Base-by-base conservation (phyloP, 2,888 invertebrate genomes). In the Alloplasta piceator region DNA sequence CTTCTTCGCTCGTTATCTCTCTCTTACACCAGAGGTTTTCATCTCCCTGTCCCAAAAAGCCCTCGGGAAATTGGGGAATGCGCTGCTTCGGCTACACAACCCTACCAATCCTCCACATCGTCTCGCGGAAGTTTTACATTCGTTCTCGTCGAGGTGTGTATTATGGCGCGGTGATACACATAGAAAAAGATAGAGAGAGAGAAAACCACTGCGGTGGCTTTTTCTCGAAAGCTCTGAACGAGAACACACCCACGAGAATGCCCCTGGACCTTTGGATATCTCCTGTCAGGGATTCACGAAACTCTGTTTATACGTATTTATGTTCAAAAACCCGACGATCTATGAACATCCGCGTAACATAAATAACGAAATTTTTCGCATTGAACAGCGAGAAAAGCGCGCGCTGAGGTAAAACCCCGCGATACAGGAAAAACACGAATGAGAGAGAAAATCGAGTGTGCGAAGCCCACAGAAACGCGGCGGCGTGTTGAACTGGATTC, bases 61-160 rank as follows among this genome's bases (percentile, higher is more conserved):
- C 63, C 67, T 72, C 55, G 14, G 26, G 16, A 52, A 41, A 38
- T 52, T 50, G n/a, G 41, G 64, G 52, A 16, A 16, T 50, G 52
- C 41, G 52, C 14, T 16, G 52, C 52, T 60, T 60, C 48, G 60
- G 55, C 63, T 55, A 73, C 63, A 50, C 43, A 10, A 14, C 12
- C 6, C 60, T 48, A 14, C 61, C 5, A 63, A 26, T 70, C 61
- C 70, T 66, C 71, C 56, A 41, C 64, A 68, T 83, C 84, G 74
- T 84, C 83, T 84, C 84, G 71, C 84, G 80, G 83, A 85, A 84
- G 83, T 85, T 88, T 87, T 82, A 85, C 80, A 84, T 85, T 84
- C 75, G 67, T 70, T 78, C 66, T 76, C 84, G 82, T 82, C 78
- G 86, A 84, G 82, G 85, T 80, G 77, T 71, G 78, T 71, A 81